Evolutionary conservation across 2,888 invertebrate genomes (phyloP).

Genomic region (Eurois occulta): DNA sequence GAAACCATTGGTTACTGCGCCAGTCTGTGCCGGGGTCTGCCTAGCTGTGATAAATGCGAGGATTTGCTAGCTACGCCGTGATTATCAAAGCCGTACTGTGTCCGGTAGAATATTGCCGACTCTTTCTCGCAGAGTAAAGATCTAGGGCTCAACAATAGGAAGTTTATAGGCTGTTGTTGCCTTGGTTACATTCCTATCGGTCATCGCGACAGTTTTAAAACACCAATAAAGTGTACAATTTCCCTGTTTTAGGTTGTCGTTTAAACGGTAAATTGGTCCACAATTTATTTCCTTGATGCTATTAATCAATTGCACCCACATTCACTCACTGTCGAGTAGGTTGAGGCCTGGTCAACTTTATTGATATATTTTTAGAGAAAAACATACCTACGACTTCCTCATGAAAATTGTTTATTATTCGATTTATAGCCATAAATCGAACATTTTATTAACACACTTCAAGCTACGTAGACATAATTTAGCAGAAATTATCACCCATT

Average conservation of each 20-base stretch:
- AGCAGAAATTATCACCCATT: constrained; percentile 4
- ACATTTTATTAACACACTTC: constrained; percentile 30
- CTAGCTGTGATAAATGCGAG: constrained; percentile 62
- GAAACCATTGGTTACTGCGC: constrained; percentile 67
- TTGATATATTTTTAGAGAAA: constrained; percentile 20
- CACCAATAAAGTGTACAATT: not conserved
- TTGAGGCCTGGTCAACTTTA: constrained; percentile 1
- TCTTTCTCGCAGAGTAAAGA: not conserved
- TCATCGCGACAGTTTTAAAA: constrained; percentile 11
- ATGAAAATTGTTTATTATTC: constrained; percentile 8
- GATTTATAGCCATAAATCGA: constrained; percentile 23
- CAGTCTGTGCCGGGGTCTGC: constrained; percentile 11
- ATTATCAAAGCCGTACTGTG: constrained; percentile 18
- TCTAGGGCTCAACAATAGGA: not conserved
- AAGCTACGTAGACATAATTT: not conserved
- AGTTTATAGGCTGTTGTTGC: not conserved
- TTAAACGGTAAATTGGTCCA: constrained; percentile 10
- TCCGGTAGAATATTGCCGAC: not conserved
- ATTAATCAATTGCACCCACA: constrained; percentile 21
- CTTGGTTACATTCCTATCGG: not conserved
- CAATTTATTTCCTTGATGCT: constrained; percentile 11
- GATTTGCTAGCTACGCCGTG: constrained; percentile 49
- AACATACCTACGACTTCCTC: constrained; percentile 6
- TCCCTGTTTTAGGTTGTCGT: constrained; percentile 14
- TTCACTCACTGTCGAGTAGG: not conserved